phyloP scores from a whole-genome alignment of 2,888 invertebrate species.

The Drosophila kuntzei region DNA sequence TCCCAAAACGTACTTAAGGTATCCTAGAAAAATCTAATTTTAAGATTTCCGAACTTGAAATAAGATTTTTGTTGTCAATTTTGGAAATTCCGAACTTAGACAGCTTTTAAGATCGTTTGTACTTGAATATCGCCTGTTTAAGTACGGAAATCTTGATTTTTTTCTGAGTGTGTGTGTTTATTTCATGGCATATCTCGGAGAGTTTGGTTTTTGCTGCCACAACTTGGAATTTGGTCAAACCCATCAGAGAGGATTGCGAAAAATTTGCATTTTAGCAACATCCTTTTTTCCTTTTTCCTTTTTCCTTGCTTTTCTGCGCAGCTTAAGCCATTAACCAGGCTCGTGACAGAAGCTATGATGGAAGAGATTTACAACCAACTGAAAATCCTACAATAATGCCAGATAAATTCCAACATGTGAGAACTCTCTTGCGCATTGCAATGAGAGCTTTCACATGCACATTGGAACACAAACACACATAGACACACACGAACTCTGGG shows the following conservation, averaged over 20 bases:
- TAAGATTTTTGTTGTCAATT: too few species aligned
- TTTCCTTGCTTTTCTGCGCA: not conserved
- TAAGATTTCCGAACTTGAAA: too few species aligned
- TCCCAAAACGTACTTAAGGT: too few species aligned
- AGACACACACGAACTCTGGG: not conserved
- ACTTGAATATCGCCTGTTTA: too few species aligned
- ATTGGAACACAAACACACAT: not conserved
- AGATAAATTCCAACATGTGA: conserved; percentile 1
- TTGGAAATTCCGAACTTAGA: too few species aligned
- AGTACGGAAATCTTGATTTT: too few species aligned
- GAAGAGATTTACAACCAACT: conserved; percentile 55
- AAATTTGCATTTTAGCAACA: conserved; percentile 71
- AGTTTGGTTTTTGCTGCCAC: conserved; percentile 24
- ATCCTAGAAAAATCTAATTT: too few species aligned
- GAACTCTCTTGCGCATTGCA: not conserved
- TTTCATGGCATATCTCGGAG: conserved; percentile 22
- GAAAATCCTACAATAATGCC: conserved; percentile 12
- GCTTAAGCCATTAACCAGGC: conserved; percentile 69
- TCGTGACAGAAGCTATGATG: conserved; percentile 45
- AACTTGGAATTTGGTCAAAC: conserved; percentile 43
- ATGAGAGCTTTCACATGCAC: conserved; percentile 7
- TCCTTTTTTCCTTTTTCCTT: conserved; percentile 37
- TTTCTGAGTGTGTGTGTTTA: too few species aligned
- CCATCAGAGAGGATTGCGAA: conserved; percentile 42
- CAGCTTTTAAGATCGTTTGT: too few species aligned